Percentiles rank a stretch among this genome's conserved stretches.
Evolutionary conservation across 2,113 vertebrate species (phyloP).

Genomic region (Hirundichthys speculiger): DNA sequence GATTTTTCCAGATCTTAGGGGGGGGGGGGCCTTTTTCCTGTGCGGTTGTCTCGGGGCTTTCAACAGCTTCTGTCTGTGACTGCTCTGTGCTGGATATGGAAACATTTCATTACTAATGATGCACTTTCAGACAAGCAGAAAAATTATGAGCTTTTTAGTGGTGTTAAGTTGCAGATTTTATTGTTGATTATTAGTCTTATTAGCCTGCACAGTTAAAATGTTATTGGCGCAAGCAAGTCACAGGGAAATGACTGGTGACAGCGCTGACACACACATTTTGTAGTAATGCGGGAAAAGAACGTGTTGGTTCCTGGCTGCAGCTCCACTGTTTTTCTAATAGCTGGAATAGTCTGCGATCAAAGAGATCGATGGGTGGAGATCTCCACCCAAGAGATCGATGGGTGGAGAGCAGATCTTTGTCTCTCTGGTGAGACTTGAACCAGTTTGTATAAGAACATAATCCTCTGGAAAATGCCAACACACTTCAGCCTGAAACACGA

Average conservation of each 20-base stretch:
- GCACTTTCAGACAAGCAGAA: background rate
- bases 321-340: slow-evolving; percentile 31
- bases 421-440: slow-evolving; percentile 17
- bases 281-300: background rate
- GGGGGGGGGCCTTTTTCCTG: too few relatives aligned
- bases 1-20: slow-evolving; percentile 28
- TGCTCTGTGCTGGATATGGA: slow-evolving; percentile 20
- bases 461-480: slow-evolving; percentile 10
- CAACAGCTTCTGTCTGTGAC: background rate
- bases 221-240: background rate
- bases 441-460: slow-evolving; percentile 3
- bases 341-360: slow-evolving; percentile 44
- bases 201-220: background rate
- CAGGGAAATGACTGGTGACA: background rate
- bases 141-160: slow-evolving; percentile 3
- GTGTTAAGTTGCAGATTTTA: background rate
- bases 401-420: slow-evolving; percentile 37
- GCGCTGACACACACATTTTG: slow-evolving; percentile 4
- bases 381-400: slow-evolving; percentile 19
- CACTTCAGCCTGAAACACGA: slow-evolving; percentile 19
- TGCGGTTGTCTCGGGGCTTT: too few relatives aligned
- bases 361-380: slow-evolving; percentile 21
- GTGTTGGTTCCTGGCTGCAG: slow-evolving; percentile 16
- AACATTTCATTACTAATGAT: slow-evolving; percentile 5
- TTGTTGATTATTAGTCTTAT: background rate